Evolutionary conservation across 2,797 vertebrate species (phyloP), one percentile per base, ranked within the genome.

Genomic region (Anabas testudineus): DNA sequence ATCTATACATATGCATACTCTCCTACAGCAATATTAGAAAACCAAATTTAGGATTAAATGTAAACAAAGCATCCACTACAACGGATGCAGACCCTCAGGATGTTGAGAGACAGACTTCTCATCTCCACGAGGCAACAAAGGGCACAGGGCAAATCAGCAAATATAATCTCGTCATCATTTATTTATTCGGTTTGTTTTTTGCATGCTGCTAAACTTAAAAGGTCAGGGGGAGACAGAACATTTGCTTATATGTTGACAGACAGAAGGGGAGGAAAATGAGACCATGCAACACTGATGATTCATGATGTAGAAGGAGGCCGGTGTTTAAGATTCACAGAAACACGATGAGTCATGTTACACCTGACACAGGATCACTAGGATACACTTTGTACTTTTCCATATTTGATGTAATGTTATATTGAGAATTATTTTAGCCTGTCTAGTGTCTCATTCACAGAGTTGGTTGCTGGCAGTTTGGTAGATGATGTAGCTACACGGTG

Each of bases 91-190:
- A 53, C 46, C 28, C 47, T 49, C 19, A 53, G 34, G 39, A 48
- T 67, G 45, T 30, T n/a, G 39, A 30, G 68, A 67, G 55, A 41
- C 28, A 51, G 49, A 28, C 49, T 63, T 22, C 49, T 64, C 49
- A 37, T 26, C 28, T 52, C 42, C 19, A 46, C 42, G 7, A 66
- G 52, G 62, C 60, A 80, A 80, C 66, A 82, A 71, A 88, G 82
- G 71, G 76, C 73, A 68, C 52, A 39, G 56, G 56, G 71, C 45
- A 78, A 80, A 86, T 83, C 80, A 87, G 75, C 75, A 87, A 84
- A 82, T 84, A 76, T 84, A 87, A 87, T 84, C 64, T 74, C 24
- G 66, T 82, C 70, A 80, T 86, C 53, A 83, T 82, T 88, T 83
- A 85, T 88, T 85, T 77, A 83, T 85, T 76, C 70, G 10, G 71